Evolutionary conservation across 2,888 invertebrate species (phyloP).

Genomic region (Drosophila macrospina): DNA sequence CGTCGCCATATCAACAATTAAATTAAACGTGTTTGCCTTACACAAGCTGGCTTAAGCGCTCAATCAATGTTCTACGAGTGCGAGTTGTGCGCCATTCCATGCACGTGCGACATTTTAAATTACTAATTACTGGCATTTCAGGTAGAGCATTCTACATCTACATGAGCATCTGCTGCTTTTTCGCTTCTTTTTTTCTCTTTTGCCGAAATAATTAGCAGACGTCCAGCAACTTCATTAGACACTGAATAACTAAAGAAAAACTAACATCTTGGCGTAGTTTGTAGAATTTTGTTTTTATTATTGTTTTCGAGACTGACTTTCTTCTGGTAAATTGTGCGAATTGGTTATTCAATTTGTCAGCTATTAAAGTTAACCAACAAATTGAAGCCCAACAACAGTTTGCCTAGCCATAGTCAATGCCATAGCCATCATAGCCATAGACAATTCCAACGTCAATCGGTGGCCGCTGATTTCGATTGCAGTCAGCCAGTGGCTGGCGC

Average conservation of each 20-base stretch:
- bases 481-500: slow-evolving; percentile 40
- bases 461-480: slow-evolving; percentile 47
- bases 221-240: slow-evolving; percentile 11
- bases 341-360: slow-evolving; percentile 8
- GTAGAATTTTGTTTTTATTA: no score
- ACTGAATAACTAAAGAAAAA: neutral
- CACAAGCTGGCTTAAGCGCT: slow-evolving; percentile 70
- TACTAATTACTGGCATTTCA: slow-evolving; percentile 74
- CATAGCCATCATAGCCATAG: neutral
- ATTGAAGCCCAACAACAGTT: slow-evolving; percentile 25
- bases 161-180: slow-evolving; percentile 21
- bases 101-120: slow-evolving; percentile 77
- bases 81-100: slow-evolving; percentile 49
- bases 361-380: slow-evolving; percentile 15
- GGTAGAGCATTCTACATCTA: slow-evolving; percentile 36
- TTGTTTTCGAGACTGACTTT: neutral
- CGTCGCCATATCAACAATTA: slow-evolving; percentile 79
- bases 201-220: slow-evolving; percentile 50
- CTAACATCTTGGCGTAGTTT: neutral
- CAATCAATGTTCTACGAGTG: slow-evolving; percentile 67
- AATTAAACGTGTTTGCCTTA: slow-evolving; percentile 78
- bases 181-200: no score
- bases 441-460: slow-evolving; percentile 9
- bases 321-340: neutral
- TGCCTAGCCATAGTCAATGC: slow-evolving; percentile 2